Conservation (phyloP, 2,797 vertebrate genomes). For the Meda fulgida region DNA sequence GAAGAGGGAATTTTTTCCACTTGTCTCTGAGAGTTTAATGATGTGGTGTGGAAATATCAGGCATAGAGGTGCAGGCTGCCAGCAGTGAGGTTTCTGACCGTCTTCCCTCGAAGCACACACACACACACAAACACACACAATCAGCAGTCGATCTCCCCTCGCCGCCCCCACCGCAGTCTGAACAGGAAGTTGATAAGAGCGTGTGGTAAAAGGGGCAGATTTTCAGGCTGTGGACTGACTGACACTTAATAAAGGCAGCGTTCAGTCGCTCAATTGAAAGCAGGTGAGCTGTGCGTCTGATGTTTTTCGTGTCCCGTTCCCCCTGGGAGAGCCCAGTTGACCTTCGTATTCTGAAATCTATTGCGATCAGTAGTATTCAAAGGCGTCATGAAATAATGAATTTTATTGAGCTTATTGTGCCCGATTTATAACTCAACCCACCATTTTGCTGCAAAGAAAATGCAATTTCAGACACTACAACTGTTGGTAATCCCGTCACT, state of each 20-base stretch:
- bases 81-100: background rate
- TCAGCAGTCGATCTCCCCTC: conserved; percentile 30
- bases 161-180: conserved; percentile 5
- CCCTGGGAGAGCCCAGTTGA: conserved; percentile 1
- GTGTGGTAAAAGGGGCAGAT: conserved; percentile 23
- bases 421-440: background rate
- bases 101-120: background rate
- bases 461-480: background rate
- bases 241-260: conserved; percentile 58
- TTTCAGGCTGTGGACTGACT: conserved; percentile 41
- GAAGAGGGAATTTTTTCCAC: conserved; percentile 19
- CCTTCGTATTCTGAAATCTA: background rate
- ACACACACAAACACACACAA: background rate
- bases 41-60: conserved; percentile 37
- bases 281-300: conserved; percentile 54
- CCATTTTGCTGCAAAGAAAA: background rate
- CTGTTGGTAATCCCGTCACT: background rate
- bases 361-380: background rate
- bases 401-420: background rate
- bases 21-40: conserved; percentile 39
- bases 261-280: conserved; percentile 58
- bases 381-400: background rate
- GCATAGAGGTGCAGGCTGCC: conserved; percentile 1
- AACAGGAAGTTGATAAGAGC: conserved; percentile 38
- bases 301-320: conserved; percentile 17